Percentiles rank a stretch among this genome's conserved stretches.
Evolutionary conservation across 2,888 invertebrate genomes (phyloP).

Genomic region (Drosophila greeni): DNA sequence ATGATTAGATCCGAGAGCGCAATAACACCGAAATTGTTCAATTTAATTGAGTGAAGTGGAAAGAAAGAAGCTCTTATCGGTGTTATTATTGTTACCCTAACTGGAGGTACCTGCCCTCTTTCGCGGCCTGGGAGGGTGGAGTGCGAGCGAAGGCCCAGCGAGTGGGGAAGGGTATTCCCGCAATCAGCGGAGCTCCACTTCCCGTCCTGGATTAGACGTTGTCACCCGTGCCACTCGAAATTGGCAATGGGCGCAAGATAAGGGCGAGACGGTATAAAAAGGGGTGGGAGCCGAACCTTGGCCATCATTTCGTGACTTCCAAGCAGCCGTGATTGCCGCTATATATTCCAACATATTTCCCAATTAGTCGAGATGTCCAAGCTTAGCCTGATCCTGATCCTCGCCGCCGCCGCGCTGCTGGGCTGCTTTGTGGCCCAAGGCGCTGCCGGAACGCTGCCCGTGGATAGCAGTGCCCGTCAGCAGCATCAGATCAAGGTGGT

Average conservation of each 20-base stretch:
- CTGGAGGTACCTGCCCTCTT: not conserved
- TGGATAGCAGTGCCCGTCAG: slow-evolving; percentile 8
- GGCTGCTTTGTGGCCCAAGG: slow-evolving; percentile 49
- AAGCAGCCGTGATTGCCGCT: slow-evolving; percentile 44
- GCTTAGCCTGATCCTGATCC: slow-evolving; percentile 50
- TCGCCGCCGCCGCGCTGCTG: slow-evolving; percentile 36
- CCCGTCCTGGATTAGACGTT: slow-evolving; percentile 49
- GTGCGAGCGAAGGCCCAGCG: too few relatives aligned
- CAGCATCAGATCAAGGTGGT: slow-evolving; percentile 57
- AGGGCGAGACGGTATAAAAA: slow-evolving; percentile 61
- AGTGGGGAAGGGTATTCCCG: not conserved
- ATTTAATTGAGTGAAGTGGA: slow-evolving; percentile 65
- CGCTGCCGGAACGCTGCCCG: slow-evolving; percentile 40
- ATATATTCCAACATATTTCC: not conserved
- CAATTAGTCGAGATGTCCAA: slow-evolving; percentile 49
- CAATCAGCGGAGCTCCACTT: not conserved
- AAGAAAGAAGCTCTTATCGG: slow-evolving; percentile 48
- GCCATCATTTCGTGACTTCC: slow-evolving; percentile 50
- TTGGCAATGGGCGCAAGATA: slow-evolving; percentile 61
- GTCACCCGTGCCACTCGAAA: slow-evolving; percentile 53
- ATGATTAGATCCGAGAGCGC: slow-evolving; percentile 38
- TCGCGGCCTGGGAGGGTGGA: rapidly evolving
- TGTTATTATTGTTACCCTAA: slow-evolving; percentile 31
- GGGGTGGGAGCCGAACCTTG: slow-evolving; percentile 40
- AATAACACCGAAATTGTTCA: slow-evolving; percentile 61